Conservation (phyloP, 2,113 vertebrate species). For the Cebidichthys violaceus region DNA sequence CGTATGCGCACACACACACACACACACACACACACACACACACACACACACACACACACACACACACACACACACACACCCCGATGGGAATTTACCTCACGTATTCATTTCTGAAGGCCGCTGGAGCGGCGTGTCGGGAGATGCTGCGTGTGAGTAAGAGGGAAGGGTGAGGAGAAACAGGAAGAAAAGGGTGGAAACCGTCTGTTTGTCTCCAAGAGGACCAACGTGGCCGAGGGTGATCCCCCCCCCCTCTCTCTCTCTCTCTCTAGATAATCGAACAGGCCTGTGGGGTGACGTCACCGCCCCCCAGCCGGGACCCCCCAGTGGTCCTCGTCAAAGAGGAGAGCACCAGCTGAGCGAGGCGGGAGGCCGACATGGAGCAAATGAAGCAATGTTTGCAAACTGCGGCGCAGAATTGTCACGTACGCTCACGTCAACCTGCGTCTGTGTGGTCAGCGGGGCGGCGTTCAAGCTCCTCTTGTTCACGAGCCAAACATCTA, state of each 20-base stretch:
- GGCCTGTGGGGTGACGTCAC: slow-evolving; percentile 31
- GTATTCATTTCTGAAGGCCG: slow-evolving; percentile 36
- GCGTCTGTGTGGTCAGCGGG: background rate
- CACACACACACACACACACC: slow-evolving; percentile 7
- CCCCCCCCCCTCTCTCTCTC: background rate
- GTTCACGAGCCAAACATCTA: background rate
- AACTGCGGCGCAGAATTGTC: background rate
- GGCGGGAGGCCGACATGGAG: slow-evolving; percentile 19
- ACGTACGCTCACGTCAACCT: background rate
- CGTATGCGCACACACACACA: slow-evolving; percentile 1
- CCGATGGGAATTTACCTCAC: slow-evolving; percentile 36
- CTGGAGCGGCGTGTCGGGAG: slow-evolving; percentile 14
- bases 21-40: slow-evolving; percentile 1
- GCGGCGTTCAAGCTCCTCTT: no score
- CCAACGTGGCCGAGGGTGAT: slow-evolving; percentile 20
- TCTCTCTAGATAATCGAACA: slow-evolving; percentile 29
- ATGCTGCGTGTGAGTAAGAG: slow-evolving; percentile 9
- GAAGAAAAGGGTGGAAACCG: slow-evolving; percentile 18
- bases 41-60: slow-evolving; percentile 7
- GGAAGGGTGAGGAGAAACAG: slow-evolving; percentile 5
- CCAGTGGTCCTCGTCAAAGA: background rate
- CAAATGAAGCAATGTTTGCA: slow-evolving; percentile 27
- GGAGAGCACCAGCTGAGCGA: background rate
- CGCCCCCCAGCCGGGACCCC: slow-evolving; percentile 10
- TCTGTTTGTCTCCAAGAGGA: background rate